A percentile compares a stretch with the other conserved stretches of the same genome.
Evolutionary conservation across 2,888 invertebrate genomes (phyloP).

Genomic region (Tuta absoluta): DNA sequence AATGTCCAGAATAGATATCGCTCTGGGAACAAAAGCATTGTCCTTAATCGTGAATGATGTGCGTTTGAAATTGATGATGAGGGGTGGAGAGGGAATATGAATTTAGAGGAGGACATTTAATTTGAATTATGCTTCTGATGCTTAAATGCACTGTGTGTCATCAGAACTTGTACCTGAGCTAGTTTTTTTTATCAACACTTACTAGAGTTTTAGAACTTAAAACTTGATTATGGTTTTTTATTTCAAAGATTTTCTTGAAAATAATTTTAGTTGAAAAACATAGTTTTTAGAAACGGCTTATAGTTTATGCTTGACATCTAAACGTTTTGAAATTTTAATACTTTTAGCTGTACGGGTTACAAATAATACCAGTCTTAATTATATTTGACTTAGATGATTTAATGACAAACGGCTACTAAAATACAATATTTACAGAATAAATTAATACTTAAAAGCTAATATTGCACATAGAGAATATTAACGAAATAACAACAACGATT

Average conservation of each 20-base stretch:
- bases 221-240: not conserved
- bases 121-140: not conserved
- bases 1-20: constrained; percentile 37
- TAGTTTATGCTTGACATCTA: too few species aligned
- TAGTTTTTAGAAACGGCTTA: too few species aligned
- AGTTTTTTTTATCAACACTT: too few species aligned
- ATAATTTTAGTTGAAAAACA: not conserved
- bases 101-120: not conserved
- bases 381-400: constrained; percentile 48
- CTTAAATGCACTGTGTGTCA: not conserved
- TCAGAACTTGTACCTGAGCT: too few species aligned
- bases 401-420: constrained; percentile 57
- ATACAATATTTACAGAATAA: constrained; percentile 73
- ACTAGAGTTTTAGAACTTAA: too few species aligned
- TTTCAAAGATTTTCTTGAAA: not conserved
- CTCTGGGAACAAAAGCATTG: constrained; percentile 35
- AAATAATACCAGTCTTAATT: not conserved
- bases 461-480: constrained; percentile 72
- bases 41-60: constrained; percentile 26
- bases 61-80: constrained; percentile 26
- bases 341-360: too few species aligned
- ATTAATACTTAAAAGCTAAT: constrained; percentile 71
- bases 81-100: constrained; percentile 31
- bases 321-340: too few species aligned
- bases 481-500: constrained; percentile 70